These are phyloP conservation scores for Hoplostethus atlanticus DNA, from an alignment of 2,797 vertebrate genomes.

Conservation along the genomic window DNA sequence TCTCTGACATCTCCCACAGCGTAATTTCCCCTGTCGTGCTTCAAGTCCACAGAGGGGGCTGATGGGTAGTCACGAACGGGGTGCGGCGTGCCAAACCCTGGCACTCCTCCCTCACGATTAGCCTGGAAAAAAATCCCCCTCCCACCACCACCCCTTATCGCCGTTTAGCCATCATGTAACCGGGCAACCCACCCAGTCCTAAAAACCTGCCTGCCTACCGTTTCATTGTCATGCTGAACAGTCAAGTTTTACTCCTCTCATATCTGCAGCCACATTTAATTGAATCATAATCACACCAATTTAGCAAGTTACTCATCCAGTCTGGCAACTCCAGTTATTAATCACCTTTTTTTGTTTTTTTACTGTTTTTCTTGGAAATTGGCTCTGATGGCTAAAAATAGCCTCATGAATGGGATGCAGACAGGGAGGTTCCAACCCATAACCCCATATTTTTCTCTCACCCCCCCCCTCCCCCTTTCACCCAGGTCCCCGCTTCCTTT, in stretches of 20 bases:
- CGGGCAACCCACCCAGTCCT: slow-evolving; percentile 43
- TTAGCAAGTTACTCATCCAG: slow-evolving; percentile 19
- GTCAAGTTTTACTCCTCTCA: background rate
- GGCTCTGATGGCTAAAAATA: slow-evolving; percentile 26
- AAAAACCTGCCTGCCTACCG: slow-evolving; percentile 1
- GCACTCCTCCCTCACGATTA: slow-evolving; percentile 70
- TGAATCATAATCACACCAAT: slow-evolving; percentile 20
- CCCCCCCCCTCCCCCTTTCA: no score
- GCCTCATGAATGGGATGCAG: slow-evolving; percentile 16
- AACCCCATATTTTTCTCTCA: background rate
- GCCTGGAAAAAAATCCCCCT: slow-evolving; percentile 27
- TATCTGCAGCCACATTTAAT: slow-evolving; percentile 7
- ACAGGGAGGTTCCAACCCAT: background rate
- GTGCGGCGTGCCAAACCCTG: slow-evolving; percentile 70
- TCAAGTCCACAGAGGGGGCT: slow-evolving; percentile 65
- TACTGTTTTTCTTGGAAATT: background rate
- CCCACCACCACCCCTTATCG: background rate
- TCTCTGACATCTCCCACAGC: slow-evolving; percentile 65
- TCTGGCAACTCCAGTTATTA: slow-evolving; percentile 6
- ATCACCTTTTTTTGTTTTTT: background rate
- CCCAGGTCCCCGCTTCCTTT: no score
- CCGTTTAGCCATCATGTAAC: slow-evolving; percentile 23
- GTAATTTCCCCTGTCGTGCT: slow-evolving; percentile 76
- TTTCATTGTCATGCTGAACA: background rate
- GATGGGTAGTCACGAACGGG: slow-evolving; percentile 79